phyloP scores from a whole-genome alignment of 2,797 vertebrate species.

The Margarornis squamiger region DNA sequence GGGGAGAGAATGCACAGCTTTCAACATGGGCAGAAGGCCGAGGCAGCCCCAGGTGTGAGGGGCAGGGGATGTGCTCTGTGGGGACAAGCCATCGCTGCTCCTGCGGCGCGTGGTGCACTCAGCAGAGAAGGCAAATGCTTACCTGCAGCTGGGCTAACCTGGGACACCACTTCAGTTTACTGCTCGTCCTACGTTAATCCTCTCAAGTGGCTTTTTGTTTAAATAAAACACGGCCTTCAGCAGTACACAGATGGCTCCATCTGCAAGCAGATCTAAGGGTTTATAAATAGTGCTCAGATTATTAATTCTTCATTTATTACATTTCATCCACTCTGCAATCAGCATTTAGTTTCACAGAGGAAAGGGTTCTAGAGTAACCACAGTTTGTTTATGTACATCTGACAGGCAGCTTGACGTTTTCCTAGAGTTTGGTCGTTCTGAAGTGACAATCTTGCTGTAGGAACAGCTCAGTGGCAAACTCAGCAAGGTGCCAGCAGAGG shows the following conservation, averaged over 20 bases:
- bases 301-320: slow-evolving; percentile 59
- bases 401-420: neutral
- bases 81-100: neutral
- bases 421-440: neutral
- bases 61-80: neutral
- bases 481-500: neutral
- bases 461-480: neutral
- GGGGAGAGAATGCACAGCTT: accelerated
- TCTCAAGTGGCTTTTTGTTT: slow-evolving; percentile 57
- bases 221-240: slow-evolving; percentile 46
- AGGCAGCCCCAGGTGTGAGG: neutral
- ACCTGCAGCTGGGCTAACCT: neutral
- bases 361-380: neutral
- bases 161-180: neutral
- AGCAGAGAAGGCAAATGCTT: neutral
- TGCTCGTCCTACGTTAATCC: slow-evolving; percentile 49
- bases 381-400: slow-evolving; percentile 4
- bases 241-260: slow-evolving; percentile 33
- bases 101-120: accelerated
- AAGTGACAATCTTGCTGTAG: neutral
- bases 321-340: slow-evolving; percentile 31
- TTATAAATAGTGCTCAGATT: slow-evolving; percentile 62
- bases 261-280: slow-evolving; percentile 40
- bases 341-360: slow-evolving; percentile 21
- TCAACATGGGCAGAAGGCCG: accelerated